Base-by-base conservation (phyloP, 1,140 invertebrate genomes). In the Leptonema lineaticorne region DNA sequence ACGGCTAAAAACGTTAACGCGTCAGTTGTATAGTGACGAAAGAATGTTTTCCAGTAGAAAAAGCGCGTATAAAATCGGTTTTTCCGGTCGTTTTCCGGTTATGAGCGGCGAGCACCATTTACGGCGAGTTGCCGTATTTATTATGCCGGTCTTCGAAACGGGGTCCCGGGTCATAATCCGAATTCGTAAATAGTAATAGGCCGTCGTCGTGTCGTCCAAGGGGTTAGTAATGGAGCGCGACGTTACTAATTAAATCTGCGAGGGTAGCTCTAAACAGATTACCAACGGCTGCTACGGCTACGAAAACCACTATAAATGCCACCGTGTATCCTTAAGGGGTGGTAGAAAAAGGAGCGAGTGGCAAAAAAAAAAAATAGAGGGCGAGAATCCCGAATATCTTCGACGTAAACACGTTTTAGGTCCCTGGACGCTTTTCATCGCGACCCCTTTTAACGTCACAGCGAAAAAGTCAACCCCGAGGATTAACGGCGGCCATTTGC, bases 211-310 rank as follows among this genome's bases (percentile, higher is more conserved):
- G 58, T 29, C 18, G 45, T n/a, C n/a, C n/a, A n/a, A n/a, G n/a
- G n/a, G n/a, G n/a, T n/a, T n/a, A n/a, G n/a, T 64, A 64, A 64
- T 64, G 33, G 62, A 64, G 30, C 62, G 45, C 29, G 45, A 50
- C 45, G 62, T 18, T 46, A 27, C 45, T 64, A 64, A 64, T 64
- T 64, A 64, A 64, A 64, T 64, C 62, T 50, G 45, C 62, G 45
- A 64, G 62, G 62, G 62, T 33, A 37, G 41, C 62, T 46, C 37
- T 64, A 64, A 64, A 50, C 62, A 46, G 62, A 64, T 64, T 64
- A 64, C 41, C n/a, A 11, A 64, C 45, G 46, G 28, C 37, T 59
- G 60, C 37, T 7, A 28, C 11, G n/a, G 62, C n/a, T 14, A 37
- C 45, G 41, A 62, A 62, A 62, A 37, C 59, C 24, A 37, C 7